Percentiles rank a stretch among this genome's conserved stretches.
phyloP scores from a whole-genome alignment of 2,113 vertebrate species.

The Heterotilapia buettikoferi region DNA sequence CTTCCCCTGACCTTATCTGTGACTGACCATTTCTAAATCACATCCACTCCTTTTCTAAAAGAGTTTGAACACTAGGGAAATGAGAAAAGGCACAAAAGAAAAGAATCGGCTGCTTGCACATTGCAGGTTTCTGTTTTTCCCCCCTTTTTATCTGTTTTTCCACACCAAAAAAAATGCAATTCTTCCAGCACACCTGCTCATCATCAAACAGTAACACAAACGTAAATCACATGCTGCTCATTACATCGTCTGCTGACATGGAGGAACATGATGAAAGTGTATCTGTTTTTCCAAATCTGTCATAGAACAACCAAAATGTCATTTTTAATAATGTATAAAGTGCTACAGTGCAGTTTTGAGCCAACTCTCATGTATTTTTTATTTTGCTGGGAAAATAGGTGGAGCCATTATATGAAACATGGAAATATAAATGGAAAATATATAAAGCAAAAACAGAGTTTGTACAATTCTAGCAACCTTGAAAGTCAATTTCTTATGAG shows the following conservation, averaged over 20 bases:
- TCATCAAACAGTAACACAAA: neutral
- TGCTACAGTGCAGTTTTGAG: neutral
- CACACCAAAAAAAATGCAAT: neutral
- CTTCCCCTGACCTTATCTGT: constrained; percentile 4
- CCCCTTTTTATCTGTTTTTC: neutral
- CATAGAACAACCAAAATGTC: neutral
- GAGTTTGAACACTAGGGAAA: neutral
- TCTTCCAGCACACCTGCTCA: neutral
- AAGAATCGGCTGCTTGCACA: neutral
- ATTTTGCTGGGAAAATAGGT: neutral
- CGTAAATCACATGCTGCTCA: neutral
- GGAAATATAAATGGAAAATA: neutral
- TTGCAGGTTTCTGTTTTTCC: neutral
- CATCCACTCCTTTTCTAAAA: neutral
- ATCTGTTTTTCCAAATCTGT: neutral
- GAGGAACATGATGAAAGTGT: neutral
- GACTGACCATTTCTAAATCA: neutral
- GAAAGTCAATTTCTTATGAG: neutral
- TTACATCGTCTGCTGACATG: neutral
- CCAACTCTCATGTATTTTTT: neutral
- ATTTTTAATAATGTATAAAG: neutral
- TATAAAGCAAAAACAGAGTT: accelerated
- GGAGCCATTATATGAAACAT: neutral
- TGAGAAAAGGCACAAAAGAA: neutral
- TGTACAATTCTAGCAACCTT: neutral